These are phyloP conservation scores for Peromyscus nudipes DNA, from an alignment of 2,797 vertebrate genomes.

Conservation along the genomic window DNA sequence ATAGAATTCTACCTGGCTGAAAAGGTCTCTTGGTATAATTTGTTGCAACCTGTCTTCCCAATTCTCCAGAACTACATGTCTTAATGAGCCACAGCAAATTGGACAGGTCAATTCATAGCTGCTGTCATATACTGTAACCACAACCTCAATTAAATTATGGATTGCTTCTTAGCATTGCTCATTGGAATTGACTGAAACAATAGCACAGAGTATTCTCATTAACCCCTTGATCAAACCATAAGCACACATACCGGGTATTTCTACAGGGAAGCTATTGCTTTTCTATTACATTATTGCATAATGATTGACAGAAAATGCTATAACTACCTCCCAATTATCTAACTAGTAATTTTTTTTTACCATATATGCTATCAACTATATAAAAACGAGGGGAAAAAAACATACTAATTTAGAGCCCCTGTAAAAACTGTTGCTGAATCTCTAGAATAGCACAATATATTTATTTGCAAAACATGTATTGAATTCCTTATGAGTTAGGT, in stretches of 20 bases:
- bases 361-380: conserved; percentile 46
- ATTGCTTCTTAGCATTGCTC: conserved; percentile 61
- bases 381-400: not conserved
- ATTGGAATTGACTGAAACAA: conserved; percentile 7
- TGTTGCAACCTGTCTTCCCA: conserved; percentile 65
- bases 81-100: conserved; percentile 78
- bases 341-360: conserved; percentile 65
- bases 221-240: conserved; percentile 55
- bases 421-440: not conserved
- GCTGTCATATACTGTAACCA: conserved; percentile 50
- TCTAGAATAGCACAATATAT: not conserved
- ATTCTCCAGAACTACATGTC: conserved; percentile 49
- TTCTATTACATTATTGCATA: conserved; percentile 34
- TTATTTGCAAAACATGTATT: conserved; percentile 35
- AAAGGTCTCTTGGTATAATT: conserved; percentile 57
- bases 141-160: conserved; percentile 65
- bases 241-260: conserved; percentile 27
- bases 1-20: conserved; percentile 55
- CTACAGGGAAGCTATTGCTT: not conserved
- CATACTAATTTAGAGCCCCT: not conserved
- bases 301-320: conserved; percentile 76
- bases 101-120: conserved; percentile 66
- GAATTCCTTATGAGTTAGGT: not conserved
- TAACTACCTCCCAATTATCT: conserved; percentile 69
- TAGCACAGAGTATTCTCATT: conserved; percentile 17